A percentile compares a stretch with the other conserved stretches of the same genome.
Conservation (phyloP, 2,888 invertebrate genomes). For the Autographa gamma region DNA sequence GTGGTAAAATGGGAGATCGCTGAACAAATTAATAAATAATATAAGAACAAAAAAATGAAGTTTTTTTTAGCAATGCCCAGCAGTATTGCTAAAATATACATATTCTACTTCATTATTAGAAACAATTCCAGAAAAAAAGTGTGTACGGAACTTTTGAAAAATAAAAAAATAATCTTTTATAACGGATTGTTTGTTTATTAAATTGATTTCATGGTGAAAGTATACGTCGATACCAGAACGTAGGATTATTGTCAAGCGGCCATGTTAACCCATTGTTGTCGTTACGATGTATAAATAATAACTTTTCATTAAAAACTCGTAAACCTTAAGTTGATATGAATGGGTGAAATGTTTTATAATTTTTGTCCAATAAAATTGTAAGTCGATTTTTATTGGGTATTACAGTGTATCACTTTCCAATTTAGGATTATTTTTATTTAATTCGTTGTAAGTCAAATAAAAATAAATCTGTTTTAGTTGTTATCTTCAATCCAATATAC, state of each 20-base stretch:
- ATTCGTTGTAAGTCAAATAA: neutral
- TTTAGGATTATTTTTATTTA: neutral
- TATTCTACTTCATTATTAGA: too few relatives aligned
- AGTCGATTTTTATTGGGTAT: slow-evolving; percentile 1
- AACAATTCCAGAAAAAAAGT: neutral
- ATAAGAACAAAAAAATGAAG: too few relatives aligned
- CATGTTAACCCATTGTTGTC: slow-evolving; percentile 29
- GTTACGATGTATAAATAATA: slow-evolving; percentile 35
- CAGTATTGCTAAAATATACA: too few relatives aligned
- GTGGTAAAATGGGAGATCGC: too few relatives aligned
- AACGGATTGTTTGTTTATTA: slow-evolving; percentile 58
- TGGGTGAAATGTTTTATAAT: neutral
- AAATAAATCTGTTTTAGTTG: too few relatives aligned
- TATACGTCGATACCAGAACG: slow-evolving; percentile 13
- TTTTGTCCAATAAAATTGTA: slow-evolving; percentile 2
- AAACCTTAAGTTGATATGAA: slow-evolving; percentile 22
- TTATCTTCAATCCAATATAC: too few relatives aligned
- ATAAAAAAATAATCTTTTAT: neutral
- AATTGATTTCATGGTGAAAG: slow-evolving; percentile 59
- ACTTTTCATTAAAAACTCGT: slow-evolving; percentile 32
- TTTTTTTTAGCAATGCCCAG: too few relatives aligned
- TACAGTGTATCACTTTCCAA: slow-evolving; percentile 6
- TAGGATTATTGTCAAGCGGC: slow-evolving; percentile 32
- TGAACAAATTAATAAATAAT: too few relatives aligned
- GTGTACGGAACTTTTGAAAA: slow-evolving; percentile 41